phyloP scores from a whole-genome alignment of 2,113 vertebrate genomes.

The Psittacara wagleri region DNA sequence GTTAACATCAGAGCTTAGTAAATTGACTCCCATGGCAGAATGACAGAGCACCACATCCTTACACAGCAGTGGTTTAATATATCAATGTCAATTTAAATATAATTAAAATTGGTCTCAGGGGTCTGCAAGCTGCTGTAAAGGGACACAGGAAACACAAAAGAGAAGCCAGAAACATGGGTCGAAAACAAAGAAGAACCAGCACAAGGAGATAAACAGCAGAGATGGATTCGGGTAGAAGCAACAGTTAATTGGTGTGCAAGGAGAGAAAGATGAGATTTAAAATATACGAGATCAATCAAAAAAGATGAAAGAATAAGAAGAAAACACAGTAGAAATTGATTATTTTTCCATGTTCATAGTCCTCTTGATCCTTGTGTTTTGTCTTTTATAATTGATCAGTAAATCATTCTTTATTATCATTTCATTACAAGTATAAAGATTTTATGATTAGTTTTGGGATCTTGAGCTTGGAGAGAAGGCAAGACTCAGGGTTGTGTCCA shows the following conservation, averaged over 20 bases:
- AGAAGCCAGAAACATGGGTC: neutral
- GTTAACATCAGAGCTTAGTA: neutral
- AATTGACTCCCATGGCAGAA: neutral
- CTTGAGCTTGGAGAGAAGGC: neutral
- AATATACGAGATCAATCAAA: neutral
- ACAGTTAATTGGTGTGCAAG: neutral
- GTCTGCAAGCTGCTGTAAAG: neutral
- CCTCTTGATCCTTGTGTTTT: neutral
- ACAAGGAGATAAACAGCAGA: neutral
- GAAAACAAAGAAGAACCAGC: neutral
- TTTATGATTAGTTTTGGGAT: neutral
- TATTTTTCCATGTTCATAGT: neutral
- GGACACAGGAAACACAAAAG: neutral
- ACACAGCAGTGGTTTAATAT: neutral
- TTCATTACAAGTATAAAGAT: neutral
- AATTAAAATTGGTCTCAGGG: neutral
- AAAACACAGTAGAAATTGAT: neutral
- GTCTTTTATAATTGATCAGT: neutral
- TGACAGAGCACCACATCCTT: neutral
- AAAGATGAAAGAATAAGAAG: slow-evolving; percentile 7
- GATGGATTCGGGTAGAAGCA: neutral
- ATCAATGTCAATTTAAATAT: neutral
- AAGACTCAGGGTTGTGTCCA: neutral
- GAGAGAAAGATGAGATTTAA: neutral
- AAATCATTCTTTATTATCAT: neutral